Evolutionary conservation across 1,140 invertebrate genomes (phyloP).

Genomic region (Achroia grisella): DNA sequence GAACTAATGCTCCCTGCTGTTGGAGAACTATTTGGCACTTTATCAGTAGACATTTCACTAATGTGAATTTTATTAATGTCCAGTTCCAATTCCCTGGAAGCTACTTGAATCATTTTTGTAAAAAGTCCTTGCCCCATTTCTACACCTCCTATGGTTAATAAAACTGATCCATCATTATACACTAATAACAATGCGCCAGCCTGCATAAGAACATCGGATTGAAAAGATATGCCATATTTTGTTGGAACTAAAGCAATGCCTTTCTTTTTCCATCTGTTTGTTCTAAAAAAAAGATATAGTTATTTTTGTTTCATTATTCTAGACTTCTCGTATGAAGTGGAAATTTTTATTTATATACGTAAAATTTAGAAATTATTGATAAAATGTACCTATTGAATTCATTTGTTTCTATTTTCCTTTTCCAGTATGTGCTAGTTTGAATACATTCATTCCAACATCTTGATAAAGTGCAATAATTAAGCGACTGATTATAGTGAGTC

Average conservation of each 20-base stretch:
- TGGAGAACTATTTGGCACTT: slow-evolving; percentile 80
- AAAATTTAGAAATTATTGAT: too few species aligned
- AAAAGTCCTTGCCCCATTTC: slow-evolving; percentile 84
- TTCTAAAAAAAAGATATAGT: slow-evolving; percentile 30
- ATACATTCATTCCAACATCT: slow-evolving; percentile 84
- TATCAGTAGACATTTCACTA: slow-evolving; percentile 78
- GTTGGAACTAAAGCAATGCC: slow-evolving; percentile 70
- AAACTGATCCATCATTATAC: slow-evolving; percentile 77
- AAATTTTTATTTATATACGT: too few species aligned
- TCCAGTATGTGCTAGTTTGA: slow-evolving; percentile 73
- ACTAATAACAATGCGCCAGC: slow-evolving; percentile 73
- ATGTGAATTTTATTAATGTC: slow-evolving; percentile 77
- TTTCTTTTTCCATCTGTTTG: slow-evolving; percentile 74
- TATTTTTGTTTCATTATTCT: not conserved
- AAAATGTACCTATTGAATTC: slow-evolving; percentile 77
- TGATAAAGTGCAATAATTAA: slow-evolving; percentile 79
- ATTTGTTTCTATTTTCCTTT: slow-evolving; percentile 71
- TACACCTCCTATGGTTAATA: slow-evolving; percentile 78
- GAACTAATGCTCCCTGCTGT: slow-evolving; percentile 80
- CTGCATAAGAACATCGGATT: slow-evolving; percentile 49
- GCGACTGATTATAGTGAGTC: slow-evolving; percentile 80
- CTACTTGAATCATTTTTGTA: slow-evolving; percentile 77
- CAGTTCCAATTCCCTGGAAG: slow-evolving; percentile 72
- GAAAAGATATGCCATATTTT: slow-evolving; percentile 66
- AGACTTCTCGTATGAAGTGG: slow-evolving; percentile 3